Evolutionary conservation across 2,888 invertebrate species (phyloP).

Genomic region (Parelbella ahira): DNA sequence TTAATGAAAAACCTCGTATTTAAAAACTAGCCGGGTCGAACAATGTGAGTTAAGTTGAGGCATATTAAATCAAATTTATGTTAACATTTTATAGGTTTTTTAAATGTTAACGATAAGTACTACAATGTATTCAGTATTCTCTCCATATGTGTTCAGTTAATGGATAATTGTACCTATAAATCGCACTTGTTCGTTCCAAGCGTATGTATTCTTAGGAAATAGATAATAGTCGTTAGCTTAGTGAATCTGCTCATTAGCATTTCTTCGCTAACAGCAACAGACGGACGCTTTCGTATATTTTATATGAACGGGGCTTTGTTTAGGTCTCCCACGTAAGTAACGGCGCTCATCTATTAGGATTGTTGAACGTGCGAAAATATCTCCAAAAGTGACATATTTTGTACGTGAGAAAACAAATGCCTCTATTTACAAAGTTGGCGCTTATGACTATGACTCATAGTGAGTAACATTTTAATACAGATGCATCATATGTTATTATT

Average conservation of each 20-base stretch:
- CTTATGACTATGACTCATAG: background rate
- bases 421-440: constrained; percentile 14
- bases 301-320: constrained; percentile 58
- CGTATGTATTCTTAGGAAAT: constrained; percentile 2
- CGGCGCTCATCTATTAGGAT: constrained; percentile 47
- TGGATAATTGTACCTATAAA: too few species aligned
- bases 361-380: constrained; percentile 52
- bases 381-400: constrained; percentile 39
- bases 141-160: too few species aligned
- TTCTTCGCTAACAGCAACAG: constrained; percentile 20
- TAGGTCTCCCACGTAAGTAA: constrained; percentile 67
- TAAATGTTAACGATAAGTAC: too few species aligned
- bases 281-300: constrained; percentile 36
- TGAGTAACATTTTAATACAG: constrained; percentile 4
- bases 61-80: too few species aligned
- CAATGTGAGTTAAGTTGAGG: too few species aligned
- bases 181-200: too few species aligned
- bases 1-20: too few species aligned
- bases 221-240: constrained; percentile 1
- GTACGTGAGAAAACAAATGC: constrained; percentile 44
- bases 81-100: too few species aligned
- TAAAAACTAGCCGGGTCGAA: too few species aligned
- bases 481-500: too few species aligned
- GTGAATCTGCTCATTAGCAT: constrained; percentile 18
- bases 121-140: too few species aligned